Conservation (phyloP, 2,888 invertebrate species). For the Scaeva pyrastri region DNA sequence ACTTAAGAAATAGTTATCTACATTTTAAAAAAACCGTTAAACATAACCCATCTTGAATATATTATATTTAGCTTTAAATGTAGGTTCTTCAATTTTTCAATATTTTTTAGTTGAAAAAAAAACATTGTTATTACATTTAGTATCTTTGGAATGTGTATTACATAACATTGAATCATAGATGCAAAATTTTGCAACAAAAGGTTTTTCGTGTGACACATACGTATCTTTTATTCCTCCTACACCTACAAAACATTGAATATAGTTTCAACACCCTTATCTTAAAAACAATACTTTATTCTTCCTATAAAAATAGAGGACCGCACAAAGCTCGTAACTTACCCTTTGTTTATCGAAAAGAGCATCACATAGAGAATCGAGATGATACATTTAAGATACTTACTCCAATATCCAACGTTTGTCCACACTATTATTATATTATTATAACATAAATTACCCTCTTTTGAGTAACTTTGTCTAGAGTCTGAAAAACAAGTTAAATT, state of each 20-base stretch:
- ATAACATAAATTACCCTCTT: conserved; percentile 14
- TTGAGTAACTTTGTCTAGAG: not conserved
- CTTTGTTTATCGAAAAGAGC: not conserved
- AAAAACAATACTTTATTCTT: conserved; percentile 3
- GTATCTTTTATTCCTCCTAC: not conserved
- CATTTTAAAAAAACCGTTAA: too few relatives aligned
- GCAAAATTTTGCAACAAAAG: too few relatives aligned
- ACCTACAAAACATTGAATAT: not conserved
- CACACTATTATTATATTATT: not conserved
- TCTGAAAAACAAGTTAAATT: conserved; percentile 7
- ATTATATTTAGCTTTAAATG: too few relatives aligned
- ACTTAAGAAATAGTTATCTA: too few relatives aligned
- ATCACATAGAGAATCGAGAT: conserved; percentile 18
- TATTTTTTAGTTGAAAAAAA: too few relatives aligned
- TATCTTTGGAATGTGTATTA: too few relatives aligned
- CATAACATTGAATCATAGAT: not conserved
- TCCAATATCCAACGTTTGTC: conserved; percentile 16
- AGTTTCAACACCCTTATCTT: not conserved
- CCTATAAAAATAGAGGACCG: not conserved
- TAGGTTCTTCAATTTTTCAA: too few relatives aligned
- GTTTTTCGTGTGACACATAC: not conserved
- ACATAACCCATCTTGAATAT: too few relatives aligned
- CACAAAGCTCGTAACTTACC: too few relatives aligned
- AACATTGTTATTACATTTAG: too few relatives aligned
- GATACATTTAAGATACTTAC: conserved; percentile 31